These are phyloP conservation scores for Chauna torquata DNA, from an alignment of 2,113 vertebrate species.

Conservation along the genomic window DNA sequence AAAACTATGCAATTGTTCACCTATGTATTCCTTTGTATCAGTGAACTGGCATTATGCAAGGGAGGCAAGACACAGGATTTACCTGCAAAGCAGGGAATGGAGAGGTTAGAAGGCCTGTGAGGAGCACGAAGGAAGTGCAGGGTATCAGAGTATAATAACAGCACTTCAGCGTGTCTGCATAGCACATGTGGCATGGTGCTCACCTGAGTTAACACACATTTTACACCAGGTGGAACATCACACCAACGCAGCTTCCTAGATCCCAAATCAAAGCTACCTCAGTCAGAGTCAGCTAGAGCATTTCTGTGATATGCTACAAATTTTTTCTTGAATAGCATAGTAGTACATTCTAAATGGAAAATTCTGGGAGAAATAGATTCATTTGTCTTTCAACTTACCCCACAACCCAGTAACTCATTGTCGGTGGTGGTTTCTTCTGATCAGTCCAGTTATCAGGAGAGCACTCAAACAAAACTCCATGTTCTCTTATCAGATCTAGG, in stretches of 20 bases:
- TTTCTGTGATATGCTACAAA: neutral
- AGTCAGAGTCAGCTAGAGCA: neutral
- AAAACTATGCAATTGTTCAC: neutral
- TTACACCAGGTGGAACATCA: neutral
- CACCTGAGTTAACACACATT: too few relatives aligned
- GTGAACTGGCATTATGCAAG: neutral
- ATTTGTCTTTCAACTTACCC: constrained; percentile 79
- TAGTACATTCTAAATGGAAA: neutral
- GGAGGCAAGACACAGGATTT: neutral
- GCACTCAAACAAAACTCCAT: constrained; percentile 94
- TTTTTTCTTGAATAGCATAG: neutral
- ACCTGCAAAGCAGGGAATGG: neutral
- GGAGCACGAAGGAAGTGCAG: neutral
- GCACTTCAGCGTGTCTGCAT: accelerated
- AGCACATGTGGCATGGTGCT: neutral
- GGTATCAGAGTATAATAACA: neutral
- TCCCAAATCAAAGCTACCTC: neutral
- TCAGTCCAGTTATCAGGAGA: constrained; percentile 91
- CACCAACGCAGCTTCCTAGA: neutral
- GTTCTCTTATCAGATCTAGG: constrained; percentile 84
- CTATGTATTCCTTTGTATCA: neutral
- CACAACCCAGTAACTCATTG: constrained; percentile 97
- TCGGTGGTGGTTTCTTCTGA: constrained; percentile 89
- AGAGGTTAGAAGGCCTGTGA: neutral
- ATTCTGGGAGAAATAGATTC: neutral